Evolutionary conservation across 2,113 vertebrate species (phyloP).

Genomic region (Caranx melampygus): DNA sequence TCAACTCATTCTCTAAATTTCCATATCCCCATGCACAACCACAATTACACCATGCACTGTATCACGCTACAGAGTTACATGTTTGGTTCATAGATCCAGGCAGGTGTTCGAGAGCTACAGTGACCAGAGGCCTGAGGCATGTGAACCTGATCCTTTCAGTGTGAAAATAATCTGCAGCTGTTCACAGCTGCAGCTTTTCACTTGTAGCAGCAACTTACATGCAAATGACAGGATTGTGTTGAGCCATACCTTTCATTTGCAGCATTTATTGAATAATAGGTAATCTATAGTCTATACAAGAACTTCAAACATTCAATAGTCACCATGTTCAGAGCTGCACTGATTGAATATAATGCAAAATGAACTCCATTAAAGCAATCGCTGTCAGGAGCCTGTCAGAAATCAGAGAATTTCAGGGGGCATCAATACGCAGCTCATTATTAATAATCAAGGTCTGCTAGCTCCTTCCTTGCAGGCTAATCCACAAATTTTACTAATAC

Average conservation of each 20-base stretch:
- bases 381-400: conserved; percentile 17
- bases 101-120: not conserved
- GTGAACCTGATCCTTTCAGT: not conserved
- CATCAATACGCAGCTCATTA: conserved; percentile 65
- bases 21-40: too few relatives aligned
- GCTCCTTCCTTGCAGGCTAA: conserved; percentile 51
- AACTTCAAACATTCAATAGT: not conserved
- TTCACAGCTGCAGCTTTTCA: not conserved
- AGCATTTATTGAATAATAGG: not conserved
- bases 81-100: not conserved
- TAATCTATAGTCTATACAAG: not conserved
- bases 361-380: conserved; percentile 21
- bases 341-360: conserved; percentile 22
- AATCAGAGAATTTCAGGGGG: conserved; percentile 36
- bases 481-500: conserved; percentile 58
- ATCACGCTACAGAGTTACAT: too few relatives aligned
- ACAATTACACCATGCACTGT: too few relatives aligned
- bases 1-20: too few relatives aligned
- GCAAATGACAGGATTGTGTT: not conserved
- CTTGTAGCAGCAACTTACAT: not conserved
- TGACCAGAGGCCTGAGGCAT: conserved; percentile 16
- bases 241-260: not conserved
- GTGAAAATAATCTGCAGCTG: not conserved
- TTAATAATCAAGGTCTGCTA: conserved; percentile 61
- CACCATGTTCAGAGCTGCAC: not conserved